Conservation (phyloP, 1,140 invertebrate species). For the Venustaconcha ellipsiformis region DNA sequence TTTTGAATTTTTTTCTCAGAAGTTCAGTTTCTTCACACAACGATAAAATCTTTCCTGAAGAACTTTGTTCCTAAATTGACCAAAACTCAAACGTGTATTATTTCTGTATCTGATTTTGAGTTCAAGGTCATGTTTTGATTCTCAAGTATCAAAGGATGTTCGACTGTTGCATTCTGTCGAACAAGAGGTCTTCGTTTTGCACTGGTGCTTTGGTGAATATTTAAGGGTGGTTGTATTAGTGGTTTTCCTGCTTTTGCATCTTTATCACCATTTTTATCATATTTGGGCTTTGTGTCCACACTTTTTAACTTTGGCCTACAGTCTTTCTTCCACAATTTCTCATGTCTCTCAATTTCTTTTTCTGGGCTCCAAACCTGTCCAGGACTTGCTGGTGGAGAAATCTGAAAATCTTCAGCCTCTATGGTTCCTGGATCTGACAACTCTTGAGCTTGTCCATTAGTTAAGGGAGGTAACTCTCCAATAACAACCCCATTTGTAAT, state of each 20-base stretch:
- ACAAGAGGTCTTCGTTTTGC: conserved; percentile 21
- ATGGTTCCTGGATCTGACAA: not conserved
- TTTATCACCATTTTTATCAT: too few relatives aligned
- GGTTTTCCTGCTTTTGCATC: too few relatives aligned
- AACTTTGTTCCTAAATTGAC: too few relatives aligned
- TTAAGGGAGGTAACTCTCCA: conserved; percentile 16
- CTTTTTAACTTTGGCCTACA: not conserved
- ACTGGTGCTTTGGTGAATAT: conserved; percentile 9
- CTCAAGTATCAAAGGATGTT: too few relatives aligned
- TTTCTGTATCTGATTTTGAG: too few relatives aligned
- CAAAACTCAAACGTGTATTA: too few relatives aligned
- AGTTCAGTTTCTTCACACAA: too few relatives aligned
- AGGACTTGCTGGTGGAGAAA: conserved; percentile 8
- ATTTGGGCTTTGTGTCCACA: too few relatives aligned
- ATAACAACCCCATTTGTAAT: not conserved
- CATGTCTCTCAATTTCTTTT: conserved; percentile 9
- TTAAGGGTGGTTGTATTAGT: too few relatives aligned
- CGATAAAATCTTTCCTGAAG: too few relatives aligned
- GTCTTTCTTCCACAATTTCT: conserved; percentile 3
- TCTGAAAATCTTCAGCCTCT: not conserved
- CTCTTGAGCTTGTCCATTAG: conserved; percentile 9
- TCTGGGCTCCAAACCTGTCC: conserved; percentile 19
- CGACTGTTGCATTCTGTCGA: conserved; percentile 20
- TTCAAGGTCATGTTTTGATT: too few relatives aligned
- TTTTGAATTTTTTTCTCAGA: too few relatives aligned